Base-by-base conservation (phyloP, 1,140 invertebrate species). In the Plectrocnemia conspersa region DNA sequence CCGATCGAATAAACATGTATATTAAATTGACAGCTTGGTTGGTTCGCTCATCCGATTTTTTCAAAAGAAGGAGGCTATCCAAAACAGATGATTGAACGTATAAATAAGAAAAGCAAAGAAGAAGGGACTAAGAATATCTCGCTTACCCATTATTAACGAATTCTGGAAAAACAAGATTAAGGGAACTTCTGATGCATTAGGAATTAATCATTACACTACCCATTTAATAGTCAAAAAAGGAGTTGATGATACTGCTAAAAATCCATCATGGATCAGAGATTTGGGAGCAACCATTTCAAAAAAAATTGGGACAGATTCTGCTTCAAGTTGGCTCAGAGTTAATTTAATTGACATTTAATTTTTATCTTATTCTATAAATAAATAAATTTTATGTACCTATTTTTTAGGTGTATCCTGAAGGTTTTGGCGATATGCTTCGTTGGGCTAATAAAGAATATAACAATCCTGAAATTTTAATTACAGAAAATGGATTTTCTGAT, bases 41-140 rank as follows among this genome's bases (percentile, higher is more conserved):
- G 80, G 71, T 83, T 77, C 52, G 81, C 76, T 2, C 75, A 84
- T 69, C 83, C 84, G 3, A 79, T 87, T 45, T 82, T 77, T 64
- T 78, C 77, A 2, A 66, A 68, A 42, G 64, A 70, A 33, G 84
- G 84, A 18, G 79, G 85, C 61, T 88, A 86, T 63, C 83, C 84
- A 9, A 63, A 68, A 52, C 61, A 80, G 2, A 82, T 86, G 71
- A 77, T 77, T 40, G 68, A 82, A 58, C 66, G 73, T 36, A 72
- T 86, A 5, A 69, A 72, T 27, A 70, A 72, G 22, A 71, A 76
- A 15, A 83, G 82, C 63, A 63, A 66, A 32, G 58, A 70, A 35
- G 79, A 86, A 73, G 79, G 79, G 11, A 79, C 68, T 41, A 21
- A 59, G 0, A 66, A 61, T 23, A 18, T 80, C 80, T 0, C 67